phyloP scores from a whole-genome alignment of 1,140 invertebrate species.

The Tribolium castaneum region DNA sequence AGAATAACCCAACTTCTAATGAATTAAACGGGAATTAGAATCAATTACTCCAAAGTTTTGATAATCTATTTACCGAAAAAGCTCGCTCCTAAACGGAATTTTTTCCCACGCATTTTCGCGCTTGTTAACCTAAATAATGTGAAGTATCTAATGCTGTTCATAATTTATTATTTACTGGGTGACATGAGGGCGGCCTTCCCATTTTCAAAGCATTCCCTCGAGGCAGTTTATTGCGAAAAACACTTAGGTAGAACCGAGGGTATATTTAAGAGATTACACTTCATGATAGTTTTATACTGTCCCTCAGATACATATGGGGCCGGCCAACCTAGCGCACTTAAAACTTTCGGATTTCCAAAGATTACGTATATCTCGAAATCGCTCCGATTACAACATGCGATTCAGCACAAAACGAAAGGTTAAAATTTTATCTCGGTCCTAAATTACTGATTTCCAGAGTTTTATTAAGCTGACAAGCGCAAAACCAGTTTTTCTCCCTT shows the following conservation, averaged over 20 bases:
- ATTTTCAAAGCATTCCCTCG: constrained; percentile 49
- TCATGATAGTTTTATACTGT: constrained; percentile 56
- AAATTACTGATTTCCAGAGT: background rate
- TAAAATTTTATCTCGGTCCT: background rate
- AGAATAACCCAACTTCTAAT: constrained; percentile 15
- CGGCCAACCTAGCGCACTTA: constrained; percentile 26
- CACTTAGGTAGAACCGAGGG: constrained; percentile 57
- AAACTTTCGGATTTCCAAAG: constrained; percentile 52
- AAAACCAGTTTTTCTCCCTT: background rate
- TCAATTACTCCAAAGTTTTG: constrained; percentile 31
- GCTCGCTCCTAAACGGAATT: background rate
- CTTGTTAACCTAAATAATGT: constrained; percentile 30
- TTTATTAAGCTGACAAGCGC: background rate
- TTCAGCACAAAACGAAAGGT: background rate
- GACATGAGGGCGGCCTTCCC: constrained; percentile 28
- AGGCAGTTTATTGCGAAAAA: constrained; percentile 61
- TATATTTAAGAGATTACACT: constrained; percentile 60
- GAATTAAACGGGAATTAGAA: constrained; percentile 32
- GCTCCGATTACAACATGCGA: background rate
- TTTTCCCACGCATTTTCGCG: constrained; percentile 21
- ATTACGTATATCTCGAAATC: constrained; percentile 22
- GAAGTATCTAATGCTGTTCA: constrained; percentile 35
- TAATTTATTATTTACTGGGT: constrained; percentile 45
- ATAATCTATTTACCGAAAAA: constrained; percentile 1
- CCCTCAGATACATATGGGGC: constrained; percentile 33